Base-by-base conservation (phyloP, 1,140 invertebrate genomes). In the Drosophila miranda region DNA sequence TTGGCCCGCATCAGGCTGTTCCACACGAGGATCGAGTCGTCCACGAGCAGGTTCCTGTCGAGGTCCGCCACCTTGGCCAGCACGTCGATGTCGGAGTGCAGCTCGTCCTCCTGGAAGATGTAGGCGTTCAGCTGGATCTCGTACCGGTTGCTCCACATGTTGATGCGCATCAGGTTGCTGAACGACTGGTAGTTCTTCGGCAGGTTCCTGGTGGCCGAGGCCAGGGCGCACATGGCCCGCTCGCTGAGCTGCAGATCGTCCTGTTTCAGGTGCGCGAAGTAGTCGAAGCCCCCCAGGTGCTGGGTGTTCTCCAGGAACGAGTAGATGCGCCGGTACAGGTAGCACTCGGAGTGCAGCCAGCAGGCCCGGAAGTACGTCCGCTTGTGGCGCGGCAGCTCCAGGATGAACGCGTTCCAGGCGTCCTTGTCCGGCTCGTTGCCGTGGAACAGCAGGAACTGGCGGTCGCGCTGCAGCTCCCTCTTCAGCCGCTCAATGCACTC, bases 271-370 rank as follows among this genome's bases (percentile, higher is more conserved):
- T 93, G 92, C 30, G 90, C 89, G 91, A 98, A 98, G 23, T 94
- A 94, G 92, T 99, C 98, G 82, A 95, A 96, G 9, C 89, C 89
- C 28, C 92, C 91, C 13, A 97, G 87, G 3, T 89, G 91, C 91
- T 92, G 96, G 95, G 93, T 95, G 48, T 93, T 86, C 79, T 94
- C 91, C 86, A 98, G 95, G 46, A 94, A 94, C 87, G 98, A 96
- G 68, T 93, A 91, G 30, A 99, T 93, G 74, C 94, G 92, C 19
- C 98, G 92, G 89, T 99, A 99, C 91, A 99, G 94, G 87, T 98
- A 99, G 82, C 97, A 98, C 92, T 99, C 98, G 14, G 94, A 93
- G 82, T 96, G 96, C 0, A 99, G 92, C 97, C 97, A 99, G 1
- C 94, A 91, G 46, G 95, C 93, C 16, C 94, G 93, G 89, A 96